These are phyloP conservation scores for Ochotona princeps DNA, from an alignment of 2,113 vertebrate species.

Conservation along the genomic window DNA sequence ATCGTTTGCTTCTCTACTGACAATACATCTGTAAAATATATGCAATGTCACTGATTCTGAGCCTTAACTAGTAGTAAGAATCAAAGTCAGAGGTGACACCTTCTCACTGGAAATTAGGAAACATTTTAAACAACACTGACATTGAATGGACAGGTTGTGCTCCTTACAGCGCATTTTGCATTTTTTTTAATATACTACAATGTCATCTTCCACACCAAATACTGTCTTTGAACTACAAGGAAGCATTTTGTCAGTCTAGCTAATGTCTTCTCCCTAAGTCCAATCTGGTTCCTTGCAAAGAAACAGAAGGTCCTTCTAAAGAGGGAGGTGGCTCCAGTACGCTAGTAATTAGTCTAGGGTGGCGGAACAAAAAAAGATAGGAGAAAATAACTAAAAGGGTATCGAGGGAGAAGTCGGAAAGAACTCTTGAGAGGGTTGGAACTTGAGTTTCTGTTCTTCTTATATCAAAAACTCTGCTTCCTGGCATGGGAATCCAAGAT, in stretches of 20 bases:
- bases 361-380: not conserved
- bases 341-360: not conserved
- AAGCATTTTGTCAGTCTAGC: conserved; percentile 15
- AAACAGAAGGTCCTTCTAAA: not conserved
- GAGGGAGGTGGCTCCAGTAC: no score
- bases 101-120: conserved; percentile 4
- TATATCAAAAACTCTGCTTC: not conserved
- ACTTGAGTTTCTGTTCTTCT: not conserved
- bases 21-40: not conserved
- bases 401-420: not conserved
- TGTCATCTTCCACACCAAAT: not conserved
- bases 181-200: not conserved
- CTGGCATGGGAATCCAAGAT: not conserved
- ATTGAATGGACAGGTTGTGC: not conserved
- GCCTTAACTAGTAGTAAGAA: not conserved
- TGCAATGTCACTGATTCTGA: not conserved
- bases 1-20: not conserved
- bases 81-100: not conserved
- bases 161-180: not conserved
- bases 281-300: not conserved
- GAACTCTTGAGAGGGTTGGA: not conserved
- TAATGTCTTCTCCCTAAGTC: not conserved
- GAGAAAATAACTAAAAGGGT: not conserved
- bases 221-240: not conserved
- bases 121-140: not conserved